phyloP scores from a whole-genome alignment of 2,888 invertebrate genomes.

The Kuschelorhynchus macadamiae region DNA sequence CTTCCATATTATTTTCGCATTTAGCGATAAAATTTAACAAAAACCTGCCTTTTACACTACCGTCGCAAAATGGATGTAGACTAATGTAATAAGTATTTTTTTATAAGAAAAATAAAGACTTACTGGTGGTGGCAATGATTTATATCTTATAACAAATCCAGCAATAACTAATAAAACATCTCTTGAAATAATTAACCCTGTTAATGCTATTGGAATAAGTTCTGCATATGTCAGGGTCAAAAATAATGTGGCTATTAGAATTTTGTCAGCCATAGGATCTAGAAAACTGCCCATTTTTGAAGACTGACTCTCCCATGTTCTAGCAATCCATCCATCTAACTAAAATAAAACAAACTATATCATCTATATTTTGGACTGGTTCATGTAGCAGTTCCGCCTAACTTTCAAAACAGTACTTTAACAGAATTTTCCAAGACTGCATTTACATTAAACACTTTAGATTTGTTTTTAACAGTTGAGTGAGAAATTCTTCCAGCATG shows the following conservation, averaged over 20 bases:
- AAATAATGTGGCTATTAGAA: conserved; percentile 91
- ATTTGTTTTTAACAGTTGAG: too few species aligned
- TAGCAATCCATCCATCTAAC: conserved; percentile 97
- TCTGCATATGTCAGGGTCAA: conserved; percentile 88
- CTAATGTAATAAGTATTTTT: too few species aligned
- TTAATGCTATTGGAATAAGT: conserved; percentile 86
- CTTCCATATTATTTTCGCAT: too few species aligned
- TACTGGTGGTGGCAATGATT: conserved; percentile 90
- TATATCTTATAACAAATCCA: conserved; percentile 92
- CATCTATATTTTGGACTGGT: neutral
- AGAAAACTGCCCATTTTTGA: conserved; percentile 95
- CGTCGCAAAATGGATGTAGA: too few species aligned
- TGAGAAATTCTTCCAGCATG: too few species aligned
- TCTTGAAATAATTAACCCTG: conserved; percentile 85
- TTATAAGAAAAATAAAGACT: conserved; percentile 63
- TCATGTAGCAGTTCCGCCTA: neutral
- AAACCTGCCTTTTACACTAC: too few species aligned
- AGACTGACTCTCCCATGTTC: conserved; percentile 91
- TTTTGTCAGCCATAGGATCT: conserved; percentile 97
- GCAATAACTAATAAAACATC: conserved; percentile 87
- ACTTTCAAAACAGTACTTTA: neutral
- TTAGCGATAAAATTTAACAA: too few species aligned
- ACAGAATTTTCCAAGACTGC: too few species aligned
- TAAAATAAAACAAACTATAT: conserved; percentile 64
- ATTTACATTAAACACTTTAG: too few species aligned